A percentile compares a stretch with the other conserved stretches of the same genome.
Conservation (phyloP, 2,797 vertebrate genomes). For the Mallotus villosus region DNA sequence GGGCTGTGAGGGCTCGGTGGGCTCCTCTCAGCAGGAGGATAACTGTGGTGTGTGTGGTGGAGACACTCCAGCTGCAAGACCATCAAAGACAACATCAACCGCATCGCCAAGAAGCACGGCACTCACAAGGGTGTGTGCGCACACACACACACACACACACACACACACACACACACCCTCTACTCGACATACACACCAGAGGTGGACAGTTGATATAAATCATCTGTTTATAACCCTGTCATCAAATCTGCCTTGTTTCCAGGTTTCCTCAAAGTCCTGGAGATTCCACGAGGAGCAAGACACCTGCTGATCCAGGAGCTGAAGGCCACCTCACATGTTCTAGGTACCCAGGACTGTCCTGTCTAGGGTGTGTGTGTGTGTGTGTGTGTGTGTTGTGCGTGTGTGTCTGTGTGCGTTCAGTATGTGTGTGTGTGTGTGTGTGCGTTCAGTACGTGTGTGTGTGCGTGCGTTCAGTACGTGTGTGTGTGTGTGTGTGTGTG, state of each 20-base stretch:
- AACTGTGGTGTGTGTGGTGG: constrained; percentile 96
- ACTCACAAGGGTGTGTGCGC: constrained; percentile 64
- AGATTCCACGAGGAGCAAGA: constrained; percentile 91
- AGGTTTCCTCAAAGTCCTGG: constrained; percentile 90
- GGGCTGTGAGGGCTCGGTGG: constrained; percentile 89
- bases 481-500: no score
- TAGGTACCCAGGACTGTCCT: constrained; percentile 75
- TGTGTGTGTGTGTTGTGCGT: no score
- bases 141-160: neutral
- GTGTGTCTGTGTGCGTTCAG: no score
- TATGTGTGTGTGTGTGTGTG: neutral
- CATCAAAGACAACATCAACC: constrained; percentile 88
- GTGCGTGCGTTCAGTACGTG: neutral
- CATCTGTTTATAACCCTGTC: neutral
- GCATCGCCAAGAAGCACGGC: constrained; percentile 86
- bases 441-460: no score
- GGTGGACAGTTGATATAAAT: no score
- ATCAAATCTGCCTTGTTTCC: constrained; percentile 49
- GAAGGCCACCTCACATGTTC: constrained; percentile 81
- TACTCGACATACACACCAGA: neutral
- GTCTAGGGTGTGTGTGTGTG: constrained; percentile 3
- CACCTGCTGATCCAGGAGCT: constrained; percentile 94
- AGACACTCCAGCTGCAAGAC: constrained; percentile 91
- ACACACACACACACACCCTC: constrained; percentile 7
- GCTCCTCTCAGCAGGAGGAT: constrained; percentile 92